Percentiles rank a stretch among this genome's conserved stretches.
Evolutionary conservation across 2,888 invertebrate genomes (phyloP).

Genomic region (Globia sparganii): DNA sequence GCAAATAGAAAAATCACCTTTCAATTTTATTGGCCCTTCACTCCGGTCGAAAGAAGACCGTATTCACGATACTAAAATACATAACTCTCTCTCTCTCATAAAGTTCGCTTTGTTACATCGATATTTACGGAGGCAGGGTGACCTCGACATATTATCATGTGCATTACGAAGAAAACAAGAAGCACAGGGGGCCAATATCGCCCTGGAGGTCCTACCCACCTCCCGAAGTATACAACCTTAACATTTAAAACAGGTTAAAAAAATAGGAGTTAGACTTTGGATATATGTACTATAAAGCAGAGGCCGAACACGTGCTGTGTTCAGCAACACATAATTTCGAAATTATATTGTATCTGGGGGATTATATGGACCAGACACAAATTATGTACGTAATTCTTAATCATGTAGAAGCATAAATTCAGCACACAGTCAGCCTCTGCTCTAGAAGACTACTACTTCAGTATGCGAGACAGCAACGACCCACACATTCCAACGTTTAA

Average conservation of each 20-base stretch:
- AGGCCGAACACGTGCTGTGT: conserved; percentile 65
- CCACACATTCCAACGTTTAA: conserved; percentile 51
- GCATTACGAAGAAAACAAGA: conserved; percentile 88
- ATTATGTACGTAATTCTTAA: conserved; percentile 15
- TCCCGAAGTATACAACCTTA: conserved; percentile 87
- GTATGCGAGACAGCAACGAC: conserved; percentile 73
- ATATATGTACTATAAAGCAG: conserved; percentile 80
- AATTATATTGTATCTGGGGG: conserved; percentile 23
- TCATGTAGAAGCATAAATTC: conserved; percentile 30
- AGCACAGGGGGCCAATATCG: conserved; percentile 85
- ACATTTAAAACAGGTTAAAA: conserved; percentile 90
- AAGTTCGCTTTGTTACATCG: conserved; percentile 70
- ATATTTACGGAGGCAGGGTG: conserved; percentile 76
- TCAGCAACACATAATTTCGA: conserved; percentile 15
- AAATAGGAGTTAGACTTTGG: conserved; percentile 90
- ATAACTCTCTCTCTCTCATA: conserved; percentile 77
- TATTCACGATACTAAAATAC: conserved; percentile 73
- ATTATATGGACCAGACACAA: conserved; percentile 28
- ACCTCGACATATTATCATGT: conserved; percentile 70
- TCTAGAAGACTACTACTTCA: conserved; percentile 76
- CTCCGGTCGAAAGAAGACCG: conserved; percentile 66
- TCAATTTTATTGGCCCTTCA: conserved; percentile 71
- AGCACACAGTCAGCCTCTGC: conserved; percentile 69
- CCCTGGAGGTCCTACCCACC: conserved; percentile 79
- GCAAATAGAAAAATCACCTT: conserved; percentile 68